phyloP scores from a whole-genome alignment of 64 coral and sea anemone species.

The Stylophora pistillata region DNA sequence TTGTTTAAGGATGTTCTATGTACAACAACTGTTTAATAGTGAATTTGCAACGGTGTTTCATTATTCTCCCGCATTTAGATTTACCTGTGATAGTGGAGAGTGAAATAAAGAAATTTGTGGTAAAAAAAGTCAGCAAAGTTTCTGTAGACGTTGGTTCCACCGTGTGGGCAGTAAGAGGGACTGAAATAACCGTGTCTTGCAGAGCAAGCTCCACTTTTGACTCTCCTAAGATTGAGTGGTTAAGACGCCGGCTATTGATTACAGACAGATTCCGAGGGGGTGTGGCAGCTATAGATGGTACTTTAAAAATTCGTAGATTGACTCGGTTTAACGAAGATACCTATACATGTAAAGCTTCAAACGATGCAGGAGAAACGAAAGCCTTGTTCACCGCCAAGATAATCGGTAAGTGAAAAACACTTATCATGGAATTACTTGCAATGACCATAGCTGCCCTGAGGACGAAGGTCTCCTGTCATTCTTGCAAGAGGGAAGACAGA shows the following conservation, averaged over 20 bases:
- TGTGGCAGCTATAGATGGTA: constrained; percentile 36
- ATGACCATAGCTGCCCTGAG: too few relatives aligned
- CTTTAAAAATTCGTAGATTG: constrained; percentile 51
- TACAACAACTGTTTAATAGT: too few relatives aligned
- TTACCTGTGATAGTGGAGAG: constrained; percentile 21
- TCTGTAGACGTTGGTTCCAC: constrained; percentile 62
- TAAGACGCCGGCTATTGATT: constrained; percentile 18
- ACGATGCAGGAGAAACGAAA: constrained; percentile 26
- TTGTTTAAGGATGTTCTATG: too few relatives aligned
- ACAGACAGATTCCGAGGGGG: constrained; percentile 46
- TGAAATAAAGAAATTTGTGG: constrained; percentile 25
- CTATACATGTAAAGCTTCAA: constrained; percentile 66
- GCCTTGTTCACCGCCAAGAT: constrained; percentile 57
- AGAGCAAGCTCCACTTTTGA: constrained; percentile 53
- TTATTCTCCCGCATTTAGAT: not conserved
- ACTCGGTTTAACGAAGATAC: constrained; percentile 76
- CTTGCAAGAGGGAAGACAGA: too few relatives aligned
- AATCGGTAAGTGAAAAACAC: constrained; percentile 47
- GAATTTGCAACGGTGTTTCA: too few relatives aligned
- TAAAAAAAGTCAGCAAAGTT: not conserved
- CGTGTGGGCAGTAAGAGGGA: constrained; percentile 61
- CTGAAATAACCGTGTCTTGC: constrained; percentile 63
- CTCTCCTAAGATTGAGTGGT: constrained; percentile 55
- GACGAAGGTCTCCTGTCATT: too few relatives aligned
- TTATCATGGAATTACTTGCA: not conserved